Percentiles rank a stretch among this genome's conserved stretches.
Conservation (phyloP, 2,888 invertebrate genomes). For the Dinocampus coccinellae region DNA sequence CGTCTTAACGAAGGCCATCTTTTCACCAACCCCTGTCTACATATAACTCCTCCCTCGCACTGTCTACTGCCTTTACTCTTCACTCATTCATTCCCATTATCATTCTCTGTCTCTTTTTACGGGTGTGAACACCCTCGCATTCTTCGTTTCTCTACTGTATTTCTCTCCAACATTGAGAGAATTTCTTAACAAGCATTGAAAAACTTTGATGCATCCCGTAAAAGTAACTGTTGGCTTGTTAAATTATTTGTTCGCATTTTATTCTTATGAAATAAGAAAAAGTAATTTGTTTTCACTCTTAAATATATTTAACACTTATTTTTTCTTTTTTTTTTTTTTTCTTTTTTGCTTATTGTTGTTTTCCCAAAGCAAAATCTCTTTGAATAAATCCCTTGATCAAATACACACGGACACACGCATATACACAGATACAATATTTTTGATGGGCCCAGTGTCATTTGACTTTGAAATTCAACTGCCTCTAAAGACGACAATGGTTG, state of each 20-base stretch:
- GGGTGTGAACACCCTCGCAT: neutral
- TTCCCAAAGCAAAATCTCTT: neutral
- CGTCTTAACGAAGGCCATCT: slow-evolving; percentile 65
- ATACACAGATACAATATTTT: slow-evolving; percentile 20
- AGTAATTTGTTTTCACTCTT: neutral
- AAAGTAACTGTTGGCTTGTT: slow-evolving; percentile 59
- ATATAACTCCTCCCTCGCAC: slow-evolving; percentile 32
- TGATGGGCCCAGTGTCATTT: slow-evolving; percentile 50
- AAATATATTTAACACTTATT: neutral
- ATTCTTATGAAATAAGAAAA: neutral
- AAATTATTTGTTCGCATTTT: slow-evolving; percentile 57
- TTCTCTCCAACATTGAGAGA: slow-evolving; percentile 21
- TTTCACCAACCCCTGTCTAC: slow-evolving; percentile 36
- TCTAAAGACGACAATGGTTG: slow-evolving; percentile 54
- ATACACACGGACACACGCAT: slow-evolving; percentile 4
- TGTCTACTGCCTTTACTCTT: slow-evolving; percentile 1
- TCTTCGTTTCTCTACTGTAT: neutral
- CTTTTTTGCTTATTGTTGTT: neutral
- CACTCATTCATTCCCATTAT: neutral
- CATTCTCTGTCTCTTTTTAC: no score
- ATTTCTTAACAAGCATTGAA: slow-evolving; percentile 60
- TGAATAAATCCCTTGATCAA: slow-evolving; percentile 39
- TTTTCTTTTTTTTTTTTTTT: neutral
- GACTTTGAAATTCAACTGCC: slow-evolving; percentile 61
- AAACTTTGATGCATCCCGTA: slow-evolving; percentile 47